Evolutionary conservation across 2,797 vertebrate genomes (phyloP).

Genomic region (Ataeniobius toweri): DNA sequence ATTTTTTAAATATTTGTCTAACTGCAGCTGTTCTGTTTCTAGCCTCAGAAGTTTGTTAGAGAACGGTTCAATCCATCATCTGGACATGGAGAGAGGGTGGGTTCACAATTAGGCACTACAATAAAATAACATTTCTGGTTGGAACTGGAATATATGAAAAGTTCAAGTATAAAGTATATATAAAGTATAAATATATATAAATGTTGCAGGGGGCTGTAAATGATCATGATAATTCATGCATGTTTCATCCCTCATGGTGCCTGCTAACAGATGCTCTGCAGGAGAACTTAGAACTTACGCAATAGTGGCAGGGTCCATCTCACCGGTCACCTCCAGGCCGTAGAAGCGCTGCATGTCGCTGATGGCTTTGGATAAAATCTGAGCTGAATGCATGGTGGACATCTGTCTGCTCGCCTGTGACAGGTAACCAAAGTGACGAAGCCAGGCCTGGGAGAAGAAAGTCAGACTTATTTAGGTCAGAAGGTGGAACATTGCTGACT

Average conservation of each 20-base stretch:
- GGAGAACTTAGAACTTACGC: slow-evolving; percentile 71
- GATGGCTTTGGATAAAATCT: slow-evolving; percentile 88
- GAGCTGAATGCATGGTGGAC: slow-evolving; percentile 94
- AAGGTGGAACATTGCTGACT: slow-evolving; percentile 15
- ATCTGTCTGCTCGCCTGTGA: slow-evolving; percentile 88
- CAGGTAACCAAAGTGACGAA: slow-evolving; percentile 90
- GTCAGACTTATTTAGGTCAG: slow-evolving; percentile 16
- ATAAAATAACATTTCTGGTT: too few relatives aligned
- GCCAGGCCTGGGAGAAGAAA: slow-evolving; percentile 82
- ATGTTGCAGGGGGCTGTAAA: background rate
- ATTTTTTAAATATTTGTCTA: too few relatives aligned
- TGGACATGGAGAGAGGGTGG: too few relatives aligned
- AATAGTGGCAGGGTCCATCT: slow-evolving; percentile 84
- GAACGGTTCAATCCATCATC: too few relatives aligned
- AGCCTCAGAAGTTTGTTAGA: too few relatives aligned
- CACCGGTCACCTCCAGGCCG: slow-evolving; percentile 87
- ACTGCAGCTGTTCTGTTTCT: too few relatives aligned
- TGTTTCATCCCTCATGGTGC: background rate
- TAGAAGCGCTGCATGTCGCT: slow-evolving; percentile 95
- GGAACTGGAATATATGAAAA: too few relatives aligned
- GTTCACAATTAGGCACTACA: too few relatives aligned
- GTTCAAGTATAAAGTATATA: too few relatives aligned
- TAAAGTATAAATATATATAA: too few relatives aligned
- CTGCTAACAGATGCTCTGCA: background rate
- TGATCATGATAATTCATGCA: background rate